Conservation (phyloP, 2,888 invertebrate genomes). For the Synergus itoensis region DNA sequence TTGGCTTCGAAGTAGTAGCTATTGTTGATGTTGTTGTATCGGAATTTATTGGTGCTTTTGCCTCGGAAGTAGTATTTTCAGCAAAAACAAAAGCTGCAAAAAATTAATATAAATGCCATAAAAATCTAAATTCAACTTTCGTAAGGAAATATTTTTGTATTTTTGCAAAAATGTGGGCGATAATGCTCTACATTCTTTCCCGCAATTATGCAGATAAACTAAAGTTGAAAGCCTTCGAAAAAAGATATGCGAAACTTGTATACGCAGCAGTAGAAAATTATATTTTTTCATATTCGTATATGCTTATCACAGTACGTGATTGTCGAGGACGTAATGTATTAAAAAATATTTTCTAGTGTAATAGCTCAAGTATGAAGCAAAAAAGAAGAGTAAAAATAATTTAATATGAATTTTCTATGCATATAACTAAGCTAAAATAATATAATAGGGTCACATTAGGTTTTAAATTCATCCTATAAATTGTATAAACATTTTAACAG, state of each 20-base stretch:
- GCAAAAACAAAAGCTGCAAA: background rate
- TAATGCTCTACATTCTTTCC: background rate
- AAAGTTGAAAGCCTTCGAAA: background rate
- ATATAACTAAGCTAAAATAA: too few relatives aligned
- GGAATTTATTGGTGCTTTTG: background rate
- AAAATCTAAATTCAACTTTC: too few relatives aligned
- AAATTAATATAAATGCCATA: too few relatives aligned
- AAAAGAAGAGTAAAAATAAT: background rate
- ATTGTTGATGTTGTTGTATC: too few relatives aligned
- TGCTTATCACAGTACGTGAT: background rate
- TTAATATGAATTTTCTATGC: background rate
- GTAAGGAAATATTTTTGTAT: background rate
- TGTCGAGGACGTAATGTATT: background rate
- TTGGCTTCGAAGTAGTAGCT: background rate
- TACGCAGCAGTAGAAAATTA: background rate
- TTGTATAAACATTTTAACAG: too few relatives aligned
- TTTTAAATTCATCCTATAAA: too few relatives aligned
- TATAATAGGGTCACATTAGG: too few relatives aligned
- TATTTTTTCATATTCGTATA: background rate
- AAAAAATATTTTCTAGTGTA: background rate
- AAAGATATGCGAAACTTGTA: background rate
- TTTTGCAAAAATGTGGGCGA: background rate
- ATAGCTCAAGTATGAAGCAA: background rate
- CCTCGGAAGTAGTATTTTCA: background rate
- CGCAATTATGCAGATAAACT: conserved; percentile 11